Evolutionary conservation across 2,888 invertebrate species (phyloP).

Genomic region (Morpho achilles): DNA sequence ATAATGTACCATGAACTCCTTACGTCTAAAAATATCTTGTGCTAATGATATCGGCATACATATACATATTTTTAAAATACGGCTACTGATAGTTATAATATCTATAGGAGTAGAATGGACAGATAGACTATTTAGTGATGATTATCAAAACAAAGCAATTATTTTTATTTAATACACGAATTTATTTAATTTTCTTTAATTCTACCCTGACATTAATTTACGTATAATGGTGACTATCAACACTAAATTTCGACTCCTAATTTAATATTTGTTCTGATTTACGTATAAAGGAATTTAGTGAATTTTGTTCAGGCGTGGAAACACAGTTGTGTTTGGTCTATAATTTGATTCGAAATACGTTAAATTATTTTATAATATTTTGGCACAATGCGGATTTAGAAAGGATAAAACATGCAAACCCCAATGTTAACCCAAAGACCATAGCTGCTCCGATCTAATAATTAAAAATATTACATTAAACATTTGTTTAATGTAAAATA

Average conservation of each 20-base stretch:
- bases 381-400: constrained; percentile 69
- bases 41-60: constrained; percentile 65
- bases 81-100: constrained; percentile 34
- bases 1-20: constrained; percentile 14
- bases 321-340: constrained; percentile 17
- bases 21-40: constrained; percentile 44
- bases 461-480: constrained; percentile 15
- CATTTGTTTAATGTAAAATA: constrained; percentile 8
- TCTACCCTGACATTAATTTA: constrained; percentile 93
- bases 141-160: constrained; percentile 66
- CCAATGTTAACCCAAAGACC: no score
- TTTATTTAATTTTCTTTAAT: constrained; percentile 58
- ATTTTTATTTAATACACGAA: constrained; percentile 59
- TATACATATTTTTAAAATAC: constrained; percentile 34
- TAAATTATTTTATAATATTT: constrained; percentile 50
- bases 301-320: constrained; percentile 19
- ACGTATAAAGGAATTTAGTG: constrained; percentile 51
- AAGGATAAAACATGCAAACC: constrained; percentile 33
- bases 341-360: constrained; percentile 15
- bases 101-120: constrained; percentile 58
- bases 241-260: constrained; percentile 64
- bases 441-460: no score
- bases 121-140: constrained; percentile 58
- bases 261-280: constrained; percentile 60
- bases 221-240: constrained; percentile 88